Evolutionary conservation across 2,113 vertebrate species (phyloP), one percentile per base, ranked within the genome.

Genomic region (Seriola dumerili): DNA sequence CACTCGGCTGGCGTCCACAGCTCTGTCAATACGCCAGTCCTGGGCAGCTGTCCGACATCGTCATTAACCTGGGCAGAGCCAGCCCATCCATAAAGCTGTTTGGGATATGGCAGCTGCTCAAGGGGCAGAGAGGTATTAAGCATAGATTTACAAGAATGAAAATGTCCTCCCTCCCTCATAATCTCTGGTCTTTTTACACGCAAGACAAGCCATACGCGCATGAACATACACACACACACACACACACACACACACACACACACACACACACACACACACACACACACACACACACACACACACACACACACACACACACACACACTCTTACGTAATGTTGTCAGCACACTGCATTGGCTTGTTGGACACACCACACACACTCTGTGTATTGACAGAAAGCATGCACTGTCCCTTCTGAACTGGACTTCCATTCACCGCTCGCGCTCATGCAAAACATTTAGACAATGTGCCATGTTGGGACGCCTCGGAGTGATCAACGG

Each of bases 101-200:
- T 75, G 80, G 88, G 84, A 92, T 52, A 52, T 83, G 87, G 92
- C 93, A 95, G 88, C 92, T 91, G 92, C 92, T 94, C 90, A 89
- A 92, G 93, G 89, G 91, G 88, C 87, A 89, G 88, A 84, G 89
- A 88, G 88, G 92, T 91, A 94, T 94, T 94, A 94, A 92, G 86
- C 89, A 59, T 87, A 92, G 91, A 93, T 93, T 94, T 93, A 90
- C 89, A 92, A 91, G 91, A 93, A 93, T 90, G 87, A 92, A 90
- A 88, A 94, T 82, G 84, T 90, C 92, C 88, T 88, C 77, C 78
- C 75, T 89, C 67, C 23, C 66, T 86, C 72, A 63, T 94, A 94
- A 94, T 95, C 92, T 86, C 80, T 76, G 64, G 54, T 86, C 67
- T 76, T 91, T 91, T 77, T 67, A 88, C 91, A 94, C 80, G 70